Percentiles rank a stretch among this genome's conserved stretches.
Evolutionary conservation across 2,888 invertebrate species (phyloP).

Genomic region (Seira ritae): DNA sequence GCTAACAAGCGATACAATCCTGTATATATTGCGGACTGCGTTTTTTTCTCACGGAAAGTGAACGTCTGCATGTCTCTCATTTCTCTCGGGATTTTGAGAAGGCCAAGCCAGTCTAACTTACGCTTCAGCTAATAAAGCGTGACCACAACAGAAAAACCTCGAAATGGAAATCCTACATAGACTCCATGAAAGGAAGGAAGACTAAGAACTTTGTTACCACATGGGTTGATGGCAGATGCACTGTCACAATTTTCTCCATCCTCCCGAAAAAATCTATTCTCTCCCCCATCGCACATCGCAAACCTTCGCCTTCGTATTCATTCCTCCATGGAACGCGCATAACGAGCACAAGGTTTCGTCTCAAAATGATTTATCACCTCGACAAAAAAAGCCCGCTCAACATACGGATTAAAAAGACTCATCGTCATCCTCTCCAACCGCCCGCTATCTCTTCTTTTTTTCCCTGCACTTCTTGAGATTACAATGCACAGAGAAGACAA

Average conservation of each 20-base stretch:
- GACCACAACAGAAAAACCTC: constrained; percentile 24
- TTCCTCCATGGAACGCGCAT: background rate
- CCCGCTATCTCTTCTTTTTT: too few species aligned
- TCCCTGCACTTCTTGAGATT: background rate
- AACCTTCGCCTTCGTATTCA: background rate
- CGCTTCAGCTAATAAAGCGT: constrained; percentile 58
- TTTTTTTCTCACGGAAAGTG: too few species aligned
- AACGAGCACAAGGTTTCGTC: background rate
- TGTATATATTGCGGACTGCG: too few species aligned
- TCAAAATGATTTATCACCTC: background rate
- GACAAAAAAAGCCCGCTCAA: background rate
- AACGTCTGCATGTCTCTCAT: too few species aligned
- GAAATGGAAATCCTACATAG: background rate
- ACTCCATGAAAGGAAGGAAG: background rate
- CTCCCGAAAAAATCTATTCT: background rate
- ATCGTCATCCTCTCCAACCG: too few species aligned
- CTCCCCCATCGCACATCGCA: too few species aligned
- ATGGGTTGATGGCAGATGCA: constrained; percentile 59
- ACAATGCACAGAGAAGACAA: background rate
- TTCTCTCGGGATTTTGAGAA: too few species aligned
- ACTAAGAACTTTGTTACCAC: constrained; percentile 31
- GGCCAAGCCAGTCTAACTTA: constrained; percentile 21
- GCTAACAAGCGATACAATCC: too few species aligned
- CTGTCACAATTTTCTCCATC: constrained; percentile 36
- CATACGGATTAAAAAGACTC: too few species aligned